Evolutionary conservation across 1,140 invertebrate genomes (phyloP), one percentile per base, ranked within the genome.

Genomic region (Procambarus clarkii): DNA sequence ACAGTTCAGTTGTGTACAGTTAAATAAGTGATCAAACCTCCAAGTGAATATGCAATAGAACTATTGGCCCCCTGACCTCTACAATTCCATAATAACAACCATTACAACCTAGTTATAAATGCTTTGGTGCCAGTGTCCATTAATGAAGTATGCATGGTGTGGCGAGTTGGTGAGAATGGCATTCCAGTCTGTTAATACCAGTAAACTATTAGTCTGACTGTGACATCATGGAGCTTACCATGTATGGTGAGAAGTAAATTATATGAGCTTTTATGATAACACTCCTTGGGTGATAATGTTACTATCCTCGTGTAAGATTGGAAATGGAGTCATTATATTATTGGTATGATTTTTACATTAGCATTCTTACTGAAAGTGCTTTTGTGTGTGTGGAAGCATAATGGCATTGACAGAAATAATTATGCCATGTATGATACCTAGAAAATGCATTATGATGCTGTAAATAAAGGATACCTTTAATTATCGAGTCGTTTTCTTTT

Each of bases 391-490:
- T 86, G 85, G 64, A 86, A 77, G 58, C n/a, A 74, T 86, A 74
- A 21, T 86, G 85, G 85, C 85, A 77, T 86, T 86, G 84, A 86
- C 34, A 58, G 74, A 58, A 86, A 86, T 86, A 86, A 71, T 86
- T 74, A 86, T 86, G 85, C 85, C 85, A 77, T 86, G 74, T 78
- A 86, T 78, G 85, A 86, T 86, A 54, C 84, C 85, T 86, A 86
- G 85, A 86, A 54, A 86, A 78, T 58, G 46, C 85, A 76, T 86
- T 86, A 86, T 86, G 74, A 86, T 77, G 74, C 58, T 86, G 85
- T 86, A 86, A 71, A 86, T 86, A 86, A 86, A 86, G 85, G 85
- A 86, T 86, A 86, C 74, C 74, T 86, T 86, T 86, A 78, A 79
- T 58, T 86, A 78, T 13, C 50, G 18, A 21, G 9, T 4, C 45